These are phyloP conservation scores for Copidosoma aretas DNA, from an alignment of 2,888 invertebrate species.

Conservation along the genomic window DNA sequence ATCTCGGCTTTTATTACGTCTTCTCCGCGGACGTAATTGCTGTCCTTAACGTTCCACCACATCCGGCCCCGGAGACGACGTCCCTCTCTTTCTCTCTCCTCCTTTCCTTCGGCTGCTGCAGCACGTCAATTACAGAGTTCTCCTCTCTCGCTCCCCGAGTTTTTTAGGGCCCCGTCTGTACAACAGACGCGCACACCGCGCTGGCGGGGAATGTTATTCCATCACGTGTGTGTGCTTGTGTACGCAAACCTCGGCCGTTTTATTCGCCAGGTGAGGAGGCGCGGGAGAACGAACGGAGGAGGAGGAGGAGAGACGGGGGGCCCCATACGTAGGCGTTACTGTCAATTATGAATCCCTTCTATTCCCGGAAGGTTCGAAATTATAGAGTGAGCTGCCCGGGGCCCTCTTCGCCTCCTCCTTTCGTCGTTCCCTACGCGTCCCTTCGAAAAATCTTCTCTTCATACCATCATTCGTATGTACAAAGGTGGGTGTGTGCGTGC, in stretches of 20 bases:
- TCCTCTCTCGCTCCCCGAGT: constrained; percentile 6
- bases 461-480: neutral
- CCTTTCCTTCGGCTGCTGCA: constrained; percentile 4
- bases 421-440: constrained; percentile 9
- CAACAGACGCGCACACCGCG: neutral
- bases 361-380: constrained; percentile 56
- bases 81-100: constrained; percentile 14
- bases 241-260: neutral
- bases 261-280: constrained; percentile 20
- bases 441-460: neutral
- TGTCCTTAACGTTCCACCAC: constrained; percentile 50
- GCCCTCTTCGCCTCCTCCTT: constrained; percentile 17
- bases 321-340: constrained; percentile 49
- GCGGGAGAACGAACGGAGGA: constrained; percentile 4
- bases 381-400: constrained; percentile 44
- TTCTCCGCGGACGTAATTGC: constrained; percentile 48
- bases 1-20: constrained; percentile 44
- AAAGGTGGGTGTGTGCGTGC: neutral
- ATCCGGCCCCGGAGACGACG: constrained; percentile 46
- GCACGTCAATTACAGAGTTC: constrained; percentile 45
- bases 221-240: neutral
- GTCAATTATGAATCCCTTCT: constrained; percentile 54
- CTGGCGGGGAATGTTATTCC: neutral
- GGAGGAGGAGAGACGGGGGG: constrained; percentile 21
- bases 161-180: no score